phyloP scores from a whole-genome alignment of 2,888 invertebrate genomes.

The Slavum lentiscoides region DNA sequence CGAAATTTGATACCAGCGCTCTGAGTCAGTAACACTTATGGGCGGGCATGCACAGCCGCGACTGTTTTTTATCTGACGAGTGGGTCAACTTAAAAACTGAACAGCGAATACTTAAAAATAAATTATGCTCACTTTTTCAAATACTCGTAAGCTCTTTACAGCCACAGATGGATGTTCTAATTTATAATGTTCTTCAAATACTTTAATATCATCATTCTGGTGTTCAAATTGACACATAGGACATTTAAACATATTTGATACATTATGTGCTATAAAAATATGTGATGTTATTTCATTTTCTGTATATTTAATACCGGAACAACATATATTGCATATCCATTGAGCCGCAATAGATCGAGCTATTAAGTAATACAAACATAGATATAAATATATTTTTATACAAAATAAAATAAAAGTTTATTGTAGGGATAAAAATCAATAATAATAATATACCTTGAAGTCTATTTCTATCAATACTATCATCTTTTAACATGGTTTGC shows the following conservation, averaged over 20 bases:
- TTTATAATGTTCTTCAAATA: constrained; percentile 48
- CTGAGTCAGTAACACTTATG: too few relatives aligned
- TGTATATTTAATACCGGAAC: constrained; percentile 16
- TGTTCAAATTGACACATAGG: constrained; percentile 50
- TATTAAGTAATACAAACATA: constrained; percentile 8
- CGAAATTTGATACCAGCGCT: too few relatives aligned
- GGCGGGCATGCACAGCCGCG: too few relatives aligned
- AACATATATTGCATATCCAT: constrained; percentile 54
- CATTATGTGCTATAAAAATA: constrained; percentile 34
- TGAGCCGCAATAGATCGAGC: not conserved
- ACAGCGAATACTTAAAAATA: too few relatives aligned
- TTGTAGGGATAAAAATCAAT: not conserved
- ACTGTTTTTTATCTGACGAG: too few relatives aligned
- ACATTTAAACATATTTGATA: constrained; percentile 49
- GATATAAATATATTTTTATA: not conserved
- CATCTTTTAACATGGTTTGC: constrained; percentile 20
- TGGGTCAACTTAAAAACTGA: too few relatives aligned
- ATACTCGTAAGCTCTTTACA: constrained; percentile 41
- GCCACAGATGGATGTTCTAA: constrained; percentile 35
- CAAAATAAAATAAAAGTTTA: not conserved
- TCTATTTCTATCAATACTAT: constrained; percentile 9
- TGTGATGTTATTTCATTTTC: constrained; percentile 50
- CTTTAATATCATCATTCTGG: constrained; percentile 2
- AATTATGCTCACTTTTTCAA: constrained; percentile 35
- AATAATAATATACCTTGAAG: constrained; percentile 25